phyloP scores from a whole-genome alignment of 1,140 invertebrate genomes.

The Bombus haemorrhoidalis region DNA sequence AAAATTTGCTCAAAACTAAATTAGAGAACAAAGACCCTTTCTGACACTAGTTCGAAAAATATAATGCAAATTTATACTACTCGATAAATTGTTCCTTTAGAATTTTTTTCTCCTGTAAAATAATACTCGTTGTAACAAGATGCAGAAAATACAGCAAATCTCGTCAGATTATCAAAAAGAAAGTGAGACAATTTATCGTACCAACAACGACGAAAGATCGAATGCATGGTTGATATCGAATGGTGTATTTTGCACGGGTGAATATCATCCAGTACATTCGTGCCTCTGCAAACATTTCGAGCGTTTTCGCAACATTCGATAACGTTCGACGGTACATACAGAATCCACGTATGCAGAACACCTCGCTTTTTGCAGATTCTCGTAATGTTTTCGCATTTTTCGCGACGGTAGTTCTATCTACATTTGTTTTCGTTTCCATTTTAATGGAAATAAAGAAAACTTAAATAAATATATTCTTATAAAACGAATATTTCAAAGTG shows the following conservation, averaged over 20 bases:
- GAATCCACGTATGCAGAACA: neutral
- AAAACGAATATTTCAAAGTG: neutral
- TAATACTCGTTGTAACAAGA: neutral
- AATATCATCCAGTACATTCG: slow-evolving; percentile 9
- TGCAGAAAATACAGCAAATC: neutral
- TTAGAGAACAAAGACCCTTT: neutral
- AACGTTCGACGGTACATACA: neutral
- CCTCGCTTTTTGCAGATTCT: neutral
- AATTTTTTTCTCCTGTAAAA: neutral
- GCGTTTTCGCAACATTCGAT: slow-evolving; percentile 17
- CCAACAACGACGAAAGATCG: neutral
- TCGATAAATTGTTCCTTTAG: neutral
- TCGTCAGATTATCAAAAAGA: neutral
- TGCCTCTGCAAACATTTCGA: slow-evolving; percentile 23
- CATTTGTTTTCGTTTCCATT: slow-evolving; percentile 13
- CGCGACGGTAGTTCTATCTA: neutral
- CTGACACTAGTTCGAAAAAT: neutral
- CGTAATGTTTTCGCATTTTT: slow-evolving; percentile 13
- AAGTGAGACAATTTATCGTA: neutral
- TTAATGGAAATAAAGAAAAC: slow-evolving; percentile 12
- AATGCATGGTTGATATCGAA: slow-evolving; percentile 11
- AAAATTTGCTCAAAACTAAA: neutral
- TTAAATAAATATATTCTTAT: neutral
- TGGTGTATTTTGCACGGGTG: slow-evolving; percentile 12
- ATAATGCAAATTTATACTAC: neutral